These are phyloP conservation scores for Caerostris extrusa DNA, from an alignment of 1,140 invertebrate species.

Conservation along the genomic window DNA sequence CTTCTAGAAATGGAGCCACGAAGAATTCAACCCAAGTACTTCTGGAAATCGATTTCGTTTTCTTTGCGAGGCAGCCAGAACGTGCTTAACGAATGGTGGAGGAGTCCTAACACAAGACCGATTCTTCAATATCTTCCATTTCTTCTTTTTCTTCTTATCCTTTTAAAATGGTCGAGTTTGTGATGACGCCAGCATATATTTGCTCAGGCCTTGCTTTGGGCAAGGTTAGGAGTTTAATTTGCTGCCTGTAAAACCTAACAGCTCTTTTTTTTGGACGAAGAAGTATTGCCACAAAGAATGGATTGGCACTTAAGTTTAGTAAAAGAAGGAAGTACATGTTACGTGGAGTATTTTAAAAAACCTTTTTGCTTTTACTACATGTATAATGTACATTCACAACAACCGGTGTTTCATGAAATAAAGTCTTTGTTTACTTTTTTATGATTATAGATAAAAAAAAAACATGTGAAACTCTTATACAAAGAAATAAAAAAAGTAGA, in stretches of 20 bases:
- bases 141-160: background rate
- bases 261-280: conserved; percentile 30
- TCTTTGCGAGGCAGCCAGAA: background rate
- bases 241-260: conserved; percentile 42
- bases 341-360: background rate
- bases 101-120: background rate
- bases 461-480: too few relatives aligned
- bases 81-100: conserved; percentile 12
- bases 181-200: conserved; percentile 28
- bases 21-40: background rate
- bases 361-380: too few relatives aligned
- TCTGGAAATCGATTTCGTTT: conserved; percentile 17
- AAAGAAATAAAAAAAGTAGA: too few relatives aligned
- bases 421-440: too few relatives aligned
- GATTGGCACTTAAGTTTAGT: background rate
- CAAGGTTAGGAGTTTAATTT: conserved; percentile 63
- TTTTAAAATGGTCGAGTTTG: background rate
- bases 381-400: too few relatives aligned
- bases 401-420: too few relatives aligned
- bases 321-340: background rate
- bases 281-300: conserved; percentile 45
- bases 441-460: too few relatives aligned
- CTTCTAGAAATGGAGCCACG: background rate
- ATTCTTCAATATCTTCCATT: background rate
- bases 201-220: conserved; percentile 43